These are phyloP conservation scores for Orthonychiurus folsomi DNA, from an alignment of 2,888 invertebrate species.

Conservation along the genomic window DNA sequence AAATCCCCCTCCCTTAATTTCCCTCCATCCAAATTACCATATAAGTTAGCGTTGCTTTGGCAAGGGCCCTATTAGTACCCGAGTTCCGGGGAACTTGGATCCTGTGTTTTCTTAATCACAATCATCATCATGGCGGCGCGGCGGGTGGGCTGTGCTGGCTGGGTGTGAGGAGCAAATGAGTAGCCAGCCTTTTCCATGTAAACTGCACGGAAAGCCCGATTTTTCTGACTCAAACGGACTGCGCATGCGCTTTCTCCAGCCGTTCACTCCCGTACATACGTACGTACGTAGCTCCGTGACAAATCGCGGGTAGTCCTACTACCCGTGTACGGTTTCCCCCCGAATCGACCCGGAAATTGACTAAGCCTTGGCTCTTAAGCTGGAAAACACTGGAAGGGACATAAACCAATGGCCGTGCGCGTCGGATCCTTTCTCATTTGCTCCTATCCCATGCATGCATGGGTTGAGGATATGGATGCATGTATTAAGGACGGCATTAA, in stretches of 20 bases:
- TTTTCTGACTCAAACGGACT: no score
- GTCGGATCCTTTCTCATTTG: background rate
- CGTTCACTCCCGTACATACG: background rate
- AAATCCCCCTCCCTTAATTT: background rate
- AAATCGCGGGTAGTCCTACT: background rate
- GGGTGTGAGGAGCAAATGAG: conserved; percentile 34
- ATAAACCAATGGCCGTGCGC: background rate
- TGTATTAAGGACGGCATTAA: no score
- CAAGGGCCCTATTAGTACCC: no score
- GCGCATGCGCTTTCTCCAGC: conserved; percentile 4
- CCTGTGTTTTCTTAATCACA: conserved; percentile 15
- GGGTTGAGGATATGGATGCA: no score
- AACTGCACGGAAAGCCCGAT: no score
- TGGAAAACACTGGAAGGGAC: background rate
- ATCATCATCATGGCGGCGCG: conserved; percentile 38
- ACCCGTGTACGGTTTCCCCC: conserved; percentile 19
- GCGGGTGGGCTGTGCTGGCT: conserved; percentile 34
- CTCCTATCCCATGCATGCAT: no score
- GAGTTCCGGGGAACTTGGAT: no score
- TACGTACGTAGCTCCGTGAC: no score
- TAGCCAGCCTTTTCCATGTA: conserved; percentile 34
- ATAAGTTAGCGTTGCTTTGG: no score
- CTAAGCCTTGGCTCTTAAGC: background rate
- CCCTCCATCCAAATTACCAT: background rate
- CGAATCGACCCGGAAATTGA: conserved; percentile 37